Evolutionary conservation across 2,113 vertebrate genomes (phyloP).

Genomic region (Grammomys surdaster): DNA sequence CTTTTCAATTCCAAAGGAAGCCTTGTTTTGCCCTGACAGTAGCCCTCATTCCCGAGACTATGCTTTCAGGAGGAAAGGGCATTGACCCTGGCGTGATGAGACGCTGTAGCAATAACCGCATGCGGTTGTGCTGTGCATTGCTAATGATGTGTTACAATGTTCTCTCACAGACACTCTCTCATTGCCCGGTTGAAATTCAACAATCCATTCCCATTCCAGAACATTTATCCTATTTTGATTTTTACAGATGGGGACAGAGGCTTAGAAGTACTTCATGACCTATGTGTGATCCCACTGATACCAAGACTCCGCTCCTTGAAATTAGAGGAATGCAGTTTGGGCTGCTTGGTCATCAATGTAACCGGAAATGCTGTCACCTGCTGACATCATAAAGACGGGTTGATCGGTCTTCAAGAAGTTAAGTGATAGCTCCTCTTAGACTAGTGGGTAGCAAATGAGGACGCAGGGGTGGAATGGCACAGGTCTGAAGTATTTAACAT

Average conservation of each 20-base stretch:
- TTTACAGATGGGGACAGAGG: not conserved
- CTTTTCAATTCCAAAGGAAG: slow-evolving; percentile 44
- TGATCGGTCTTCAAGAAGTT: slow-evolving; percentile 2
- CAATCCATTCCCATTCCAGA: not conserved
- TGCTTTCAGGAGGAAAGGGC: not conserved
- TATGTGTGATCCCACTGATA: not conserved
- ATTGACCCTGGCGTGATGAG: not conserved
- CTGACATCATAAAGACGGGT: not conserved
- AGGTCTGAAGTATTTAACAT: not conserved
- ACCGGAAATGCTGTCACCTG: not conserved
- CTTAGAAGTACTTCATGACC: slow-evolving; percentile 45
- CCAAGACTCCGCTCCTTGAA: slow-evolving; percentile 9
- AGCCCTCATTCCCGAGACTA: not conserved
- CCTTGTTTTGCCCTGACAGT: not conserved
- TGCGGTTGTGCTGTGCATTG: not conserved
- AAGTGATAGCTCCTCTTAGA: not conserved
- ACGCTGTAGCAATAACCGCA: not conserved
- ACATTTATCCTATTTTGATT: slow-evolving; percentile 18
- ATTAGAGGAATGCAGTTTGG: not conserved
- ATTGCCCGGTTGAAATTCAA: not conserved
- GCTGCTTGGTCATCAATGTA: not conserved
- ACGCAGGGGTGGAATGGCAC: not conserved
- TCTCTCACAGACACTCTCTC: not conserved
- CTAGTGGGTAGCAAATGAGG: not conserved
- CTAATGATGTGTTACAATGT: not conserved